Conservation (phyloP, 1,140 invertebrate species). For the Bombus breviceps region DNA sequence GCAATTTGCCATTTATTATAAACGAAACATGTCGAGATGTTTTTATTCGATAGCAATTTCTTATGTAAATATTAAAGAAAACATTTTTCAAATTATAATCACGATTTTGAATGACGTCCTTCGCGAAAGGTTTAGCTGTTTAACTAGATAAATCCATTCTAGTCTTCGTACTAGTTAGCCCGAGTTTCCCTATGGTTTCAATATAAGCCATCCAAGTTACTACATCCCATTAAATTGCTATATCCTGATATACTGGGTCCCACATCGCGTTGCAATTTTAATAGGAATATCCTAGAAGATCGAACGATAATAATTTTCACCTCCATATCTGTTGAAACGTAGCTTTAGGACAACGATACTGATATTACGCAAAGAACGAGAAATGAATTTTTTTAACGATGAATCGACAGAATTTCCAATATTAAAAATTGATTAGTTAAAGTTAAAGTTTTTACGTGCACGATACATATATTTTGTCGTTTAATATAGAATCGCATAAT, state of each 20-base stretch:
- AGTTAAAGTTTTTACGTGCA: not conserved
- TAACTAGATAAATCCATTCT: slow-evolving; percentile 33
- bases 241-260: slow-evolving; percentile 28
- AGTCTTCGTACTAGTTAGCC: slow-evolving; percentile 36
- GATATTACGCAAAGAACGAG: not conserved
- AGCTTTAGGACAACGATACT: not conserved
- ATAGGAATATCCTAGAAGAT: slow-evolving; percentile 9
- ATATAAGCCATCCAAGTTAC: slow-evolving; percentile 31
- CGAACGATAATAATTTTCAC: not conserved
- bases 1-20: not conserved
- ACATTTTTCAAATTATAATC: not conserved
- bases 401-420: not conserved
- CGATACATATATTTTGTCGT: not conserved
- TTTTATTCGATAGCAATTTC: not conserved
- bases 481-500: no score
- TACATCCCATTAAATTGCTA: slow-evolving; percentile 43
- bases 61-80: not conserved
- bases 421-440: not conserved
- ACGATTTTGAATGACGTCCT: not conserved
- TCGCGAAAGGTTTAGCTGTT: slow-evolving; percentile 23
- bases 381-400: not conserved
- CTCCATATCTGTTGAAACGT: not conserved
- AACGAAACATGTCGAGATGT: not conserved
- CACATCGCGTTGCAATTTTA: slow-evolving; percentile 24
- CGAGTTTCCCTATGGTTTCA: slow-evolving; percentile 23